These are phyloP conservation scores for Alfaro cultratus DNA, from an alignment of 2,797 vertebrate genomes.

Conservation along the genomic window DNA sequence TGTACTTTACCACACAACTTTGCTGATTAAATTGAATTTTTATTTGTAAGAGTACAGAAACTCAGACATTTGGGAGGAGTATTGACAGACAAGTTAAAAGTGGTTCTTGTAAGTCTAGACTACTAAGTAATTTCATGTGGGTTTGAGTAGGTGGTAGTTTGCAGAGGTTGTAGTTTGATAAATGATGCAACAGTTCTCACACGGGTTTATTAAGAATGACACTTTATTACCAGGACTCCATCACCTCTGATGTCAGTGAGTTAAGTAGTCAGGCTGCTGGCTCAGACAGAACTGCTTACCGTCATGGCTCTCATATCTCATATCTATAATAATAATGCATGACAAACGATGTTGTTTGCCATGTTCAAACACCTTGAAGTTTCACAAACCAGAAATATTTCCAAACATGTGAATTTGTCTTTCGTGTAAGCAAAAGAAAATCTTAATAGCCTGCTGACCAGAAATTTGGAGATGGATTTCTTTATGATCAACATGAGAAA, in stretches of 20 bases:
- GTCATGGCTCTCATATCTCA: neutral
- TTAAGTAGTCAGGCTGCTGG: neutral
- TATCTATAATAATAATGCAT: neutral
- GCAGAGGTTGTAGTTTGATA: neutral
- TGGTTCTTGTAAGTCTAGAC: neutral
- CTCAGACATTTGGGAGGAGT: neutral
- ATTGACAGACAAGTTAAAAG: neutral
- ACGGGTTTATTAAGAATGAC: neutral
- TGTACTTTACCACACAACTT: neutral
- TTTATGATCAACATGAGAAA: neutral
- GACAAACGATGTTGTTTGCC: neutral
- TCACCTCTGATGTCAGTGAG: neutral
- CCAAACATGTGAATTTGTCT: neutral
- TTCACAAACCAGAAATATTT: neutral
- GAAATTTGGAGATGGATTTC: neutral
- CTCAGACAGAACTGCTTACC: neutral
- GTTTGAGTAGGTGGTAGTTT: neutral
- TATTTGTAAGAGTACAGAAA: neutral
- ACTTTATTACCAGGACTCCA: neutral
- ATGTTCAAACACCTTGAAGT: neutral
- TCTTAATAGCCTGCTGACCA: neutral
- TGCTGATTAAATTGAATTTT: neutral
- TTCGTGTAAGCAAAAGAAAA: neutral
- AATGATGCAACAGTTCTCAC: neutral
- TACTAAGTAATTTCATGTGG: neutral